Evolutionary conservation across 2,113 vertebrate species (phyloP).

Genomic region (Actenoides lindsayi): DNA sequence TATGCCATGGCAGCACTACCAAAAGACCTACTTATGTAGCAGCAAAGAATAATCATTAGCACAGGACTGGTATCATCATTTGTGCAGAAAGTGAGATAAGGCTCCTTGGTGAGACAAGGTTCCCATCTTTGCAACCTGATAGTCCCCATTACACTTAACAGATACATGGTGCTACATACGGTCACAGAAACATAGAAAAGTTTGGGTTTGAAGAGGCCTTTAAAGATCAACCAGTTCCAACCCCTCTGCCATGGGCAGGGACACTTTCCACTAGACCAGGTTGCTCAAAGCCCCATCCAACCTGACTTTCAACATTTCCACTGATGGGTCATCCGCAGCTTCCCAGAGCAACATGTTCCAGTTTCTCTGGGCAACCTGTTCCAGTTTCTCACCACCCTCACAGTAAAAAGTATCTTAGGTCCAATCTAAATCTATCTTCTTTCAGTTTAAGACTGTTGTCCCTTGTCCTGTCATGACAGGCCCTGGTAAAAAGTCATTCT

Average conservation of each 20-base stretch:
- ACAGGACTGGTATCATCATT: not conserved
- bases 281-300: not conserved
- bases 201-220: not conserved
- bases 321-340: not conserved
- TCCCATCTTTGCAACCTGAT: not conserved
- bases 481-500: not conserved
- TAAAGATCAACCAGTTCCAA: not conserved
- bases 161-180: not conserved
- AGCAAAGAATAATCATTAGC: not conserved
- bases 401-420: rapidly evolving
- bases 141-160: not conserved
- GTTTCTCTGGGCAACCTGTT: not conserved
- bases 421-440: not conserved
- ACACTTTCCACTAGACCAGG: not conserved
- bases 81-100: not conserved
- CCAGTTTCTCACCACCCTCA: not conserved
- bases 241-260: not conserved
- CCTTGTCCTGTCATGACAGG: not conserved
- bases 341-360: not conserved
- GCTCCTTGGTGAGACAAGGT: not conserved
- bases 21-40: not conserved
- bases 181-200: not conserved
- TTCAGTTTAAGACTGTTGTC: not conserved
- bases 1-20: not conserved
- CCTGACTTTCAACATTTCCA: not conserved